Base-by-base conservation (phyloP, 2,888 invertebrate genomes). In the Spodoptera picta region DNA sequence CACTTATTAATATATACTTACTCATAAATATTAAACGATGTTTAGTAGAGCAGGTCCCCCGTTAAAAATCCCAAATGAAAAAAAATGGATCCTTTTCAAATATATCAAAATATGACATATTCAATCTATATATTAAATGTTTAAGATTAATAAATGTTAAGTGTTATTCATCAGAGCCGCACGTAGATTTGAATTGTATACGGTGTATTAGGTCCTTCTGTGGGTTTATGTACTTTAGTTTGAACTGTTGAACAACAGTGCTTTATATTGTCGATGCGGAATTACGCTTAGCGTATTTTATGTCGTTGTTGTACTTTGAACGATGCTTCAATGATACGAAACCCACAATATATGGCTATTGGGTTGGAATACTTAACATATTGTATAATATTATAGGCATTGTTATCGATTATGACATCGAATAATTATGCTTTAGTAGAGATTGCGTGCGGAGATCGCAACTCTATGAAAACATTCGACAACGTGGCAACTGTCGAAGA, bases 31-130 rank as follows among this genome's bases (percentile, higher is more conserved):
- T 53, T 46, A 12, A 57, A 68, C 65, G 41, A 47, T 54, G 57
- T 62, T 76, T 65, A 65, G 69, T 77, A 77, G 79, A 73, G 52
- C 65, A 64, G 59, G 23, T n/a, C 51, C 51, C 63, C 58, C 49
- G 24, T 60, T 54, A 60, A 59, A 49, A 54, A 48, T 54, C 60
- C 65, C 58, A 41, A 52, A 42, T 52, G 36, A 59, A 69, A 42
- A 36, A 36, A 36, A 36, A 36, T 36, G 14, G 12, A 52, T 14
- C 23, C 57, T 63, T 70, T 61, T 46, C 51, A 69, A 64, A 46
- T 64, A 57, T 71, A 59, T 58, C 60, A 14, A 55, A 53, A 55
- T 66, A 52, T 42, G 41, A 50, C 56, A 71, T 66, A 66, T 51
- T 71, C 60, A 59, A 52, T 60, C 56, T 53, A 62, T 70, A 65